Conservation (phyloP, 2,113 vertebrate species). For the Genyomyrus donnyi region DNA sequence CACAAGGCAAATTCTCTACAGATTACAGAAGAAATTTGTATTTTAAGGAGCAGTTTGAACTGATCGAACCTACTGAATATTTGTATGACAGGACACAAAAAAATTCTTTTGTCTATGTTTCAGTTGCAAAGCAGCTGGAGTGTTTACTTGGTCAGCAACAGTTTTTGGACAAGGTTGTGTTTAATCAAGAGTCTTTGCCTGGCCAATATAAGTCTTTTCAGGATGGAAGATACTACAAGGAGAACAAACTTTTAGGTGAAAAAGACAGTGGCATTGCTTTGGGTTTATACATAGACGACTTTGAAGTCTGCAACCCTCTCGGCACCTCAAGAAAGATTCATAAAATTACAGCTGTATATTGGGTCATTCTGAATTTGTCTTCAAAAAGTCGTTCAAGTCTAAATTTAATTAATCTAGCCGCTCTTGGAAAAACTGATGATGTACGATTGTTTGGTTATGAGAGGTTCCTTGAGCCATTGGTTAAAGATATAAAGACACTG, state of each 20-base stretch:
- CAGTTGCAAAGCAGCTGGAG: background rate
- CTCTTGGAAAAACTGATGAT: conserved; percentile 13
- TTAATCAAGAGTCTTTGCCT: background rate
- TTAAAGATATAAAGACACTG: background rate
- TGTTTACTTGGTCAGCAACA: background rate
- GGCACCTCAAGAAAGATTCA: conserved; percentile 4
- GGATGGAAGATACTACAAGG: conserved; percentile 32
- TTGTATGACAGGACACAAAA: background rate
- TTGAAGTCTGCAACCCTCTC: background rate
- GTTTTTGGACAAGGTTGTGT: background rate
- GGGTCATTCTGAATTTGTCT: conserved; percentile 19
- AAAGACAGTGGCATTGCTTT: conserved; percentile 20
- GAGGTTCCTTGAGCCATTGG: conserved; percentile 3
- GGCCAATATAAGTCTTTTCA: conserved; percentile 18
- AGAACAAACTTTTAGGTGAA: conserved; percentile 8
- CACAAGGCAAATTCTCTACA: background rate
- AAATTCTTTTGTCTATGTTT: conserved; percentile 1
- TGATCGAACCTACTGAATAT: background rate
- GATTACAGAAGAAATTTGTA: conserved; percentile 7
- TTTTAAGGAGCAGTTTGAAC: background rate
- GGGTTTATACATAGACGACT: background rate
- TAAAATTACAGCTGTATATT: conserved; percentile 16
- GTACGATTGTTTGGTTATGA: conserved; percentile 16
- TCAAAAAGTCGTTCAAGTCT: conserved; percentile 1
- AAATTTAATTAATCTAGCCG: background rate